Evolutionary conservation across 1,140 invertebrate genomes (phyloP), one percentile per base, ranked within the genome.

Genomic region (Tribolium madens): DNA sequence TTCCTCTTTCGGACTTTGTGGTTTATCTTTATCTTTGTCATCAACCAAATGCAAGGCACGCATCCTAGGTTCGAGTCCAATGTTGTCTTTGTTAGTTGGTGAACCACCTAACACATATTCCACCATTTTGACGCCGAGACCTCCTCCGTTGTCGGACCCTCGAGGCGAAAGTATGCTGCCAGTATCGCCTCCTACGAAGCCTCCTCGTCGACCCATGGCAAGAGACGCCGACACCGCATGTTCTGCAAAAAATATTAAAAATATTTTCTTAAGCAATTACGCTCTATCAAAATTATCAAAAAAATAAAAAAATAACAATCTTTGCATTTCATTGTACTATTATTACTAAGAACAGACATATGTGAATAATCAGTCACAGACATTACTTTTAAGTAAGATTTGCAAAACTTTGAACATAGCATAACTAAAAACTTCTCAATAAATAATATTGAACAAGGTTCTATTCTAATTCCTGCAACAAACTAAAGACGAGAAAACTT

Each of bases 111-210:
- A 89, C 48, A 98, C 96, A 85, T 98, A 98, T 87, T 98, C 97
- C n/a, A 98, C 97, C 96, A 99, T 98, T 89, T 98, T 98, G 69
- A 98, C 95, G 71, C 96, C 96, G 69, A 98, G 91, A 26, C 95
- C 95, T 72, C 93, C 94, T 72, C 93, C 94, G 81, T 90, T 89
- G 84, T 92, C 91, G 48, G 89, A 89, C 47, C 89, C 90, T 57
- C 93, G 88, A 10, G 93, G 93, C 1, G 91, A 92, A 52, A 93
- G 84, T 77, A 93, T 92, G 83, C 87, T 86, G 79, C 88, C 88
- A 72, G 84, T 84, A 83, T 87, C 85, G 77, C 88, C 87, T 48
- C 88, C 81, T 10, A 75, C 82, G 81, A 90, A 90, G 14, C 78
- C 81, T 1, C 92, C 89, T 78, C 92, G 89, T 53, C 92, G 88